A percentile compares a stretch with the other conserved stretches of the same genome.
Conservation (phyloP, 1,140 invertebrate genomes). For the Ylistrum balloti region DNA sequence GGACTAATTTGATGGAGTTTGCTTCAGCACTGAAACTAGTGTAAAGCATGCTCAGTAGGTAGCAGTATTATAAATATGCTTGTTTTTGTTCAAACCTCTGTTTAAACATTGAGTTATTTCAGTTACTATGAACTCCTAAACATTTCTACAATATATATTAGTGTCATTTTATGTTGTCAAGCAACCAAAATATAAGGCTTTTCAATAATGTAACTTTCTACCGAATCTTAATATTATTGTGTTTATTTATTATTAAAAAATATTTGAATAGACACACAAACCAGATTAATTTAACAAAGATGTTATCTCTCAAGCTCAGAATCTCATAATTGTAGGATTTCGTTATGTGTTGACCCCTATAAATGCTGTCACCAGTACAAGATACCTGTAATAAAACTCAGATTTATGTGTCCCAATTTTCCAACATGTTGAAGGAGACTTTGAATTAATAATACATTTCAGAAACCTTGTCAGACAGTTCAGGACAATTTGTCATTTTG, state of each 20-base stretch:
- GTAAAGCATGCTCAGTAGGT: no score
- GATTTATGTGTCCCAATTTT: not conserved
- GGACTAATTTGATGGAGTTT: no score
- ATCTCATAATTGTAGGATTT: not conserved
- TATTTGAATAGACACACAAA: not conserved
- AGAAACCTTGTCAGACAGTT: not conserved
- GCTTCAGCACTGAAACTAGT: no score
- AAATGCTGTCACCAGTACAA: not conserved
- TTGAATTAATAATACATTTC: not conserved
- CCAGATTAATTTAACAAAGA: not conserved
- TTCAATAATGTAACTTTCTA: no score
- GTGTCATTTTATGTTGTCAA: not conserved
- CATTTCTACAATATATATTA: no score
- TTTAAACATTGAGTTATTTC: no score
- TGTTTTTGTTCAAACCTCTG: no score
- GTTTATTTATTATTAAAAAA: not conserved
- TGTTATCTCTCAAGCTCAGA: not conserved
- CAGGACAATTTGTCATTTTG: not conserved
- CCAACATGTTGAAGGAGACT: no score
- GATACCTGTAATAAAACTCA: not conserved
- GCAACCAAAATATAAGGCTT: not conserved
- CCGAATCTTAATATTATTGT: not conserved
- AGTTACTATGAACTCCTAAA: no score
- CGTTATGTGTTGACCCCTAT: not conserved
- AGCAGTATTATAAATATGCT: no score